Base-by-base conservation (phyloP, 2,113 vertebrate species). In the Trematocara marginatum region DNA sequence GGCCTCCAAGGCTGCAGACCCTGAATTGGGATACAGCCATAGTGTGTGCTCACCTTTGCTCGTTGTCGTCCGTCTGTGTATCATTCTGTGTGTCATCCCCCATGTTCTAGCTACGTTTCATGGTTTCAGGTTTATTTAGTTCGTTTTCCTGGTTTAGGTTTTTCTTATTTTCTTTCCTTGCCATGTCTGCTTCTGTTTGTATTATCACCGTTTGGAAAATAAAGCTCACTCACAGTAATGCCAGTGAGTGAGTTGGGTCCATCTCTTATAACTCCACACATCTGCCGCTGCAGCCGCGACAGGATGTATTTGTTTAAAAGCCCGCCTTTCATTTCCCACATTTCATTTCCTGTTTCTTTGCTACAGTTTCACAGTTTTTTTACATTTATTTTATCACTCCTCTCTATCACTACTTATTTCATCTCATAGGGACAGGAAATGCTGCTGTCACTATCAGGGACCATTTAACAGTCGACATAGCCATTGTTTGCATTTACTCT, bases 391-490 rank as follows among this genome's bases (percentile, higher is more conserved):
- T 80, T 49, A 87, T 80, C 85, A 64, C 31, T 18, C 2, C 80
- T 57, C 91, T 92, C 40, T 7, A 82, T 90, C 79, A 59, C 61
- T 83, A 40, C 38, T 18, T 59, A 35, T 84, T 85, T 78, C 64
- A 61, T 69, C 78, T 84, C 69, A 84, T 80, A 53, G 82, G 82
- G 69, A 83, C 84, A 42, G n/a, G 64, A 69, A 42, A 69, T n/a
- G 31, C 57, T 61, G 35, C 51, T 69, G 82, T 89, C 78, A 80
- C 52, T 56, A 64, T 92, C 89, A 91, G 83, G 87, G 86, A 89
- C 85, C 90, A 92, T 92, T 92, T 90, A 85, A 86, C 84, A 54
- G 59, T 35, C 78, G 82, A 20, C 79, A 56, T 31, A 57, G 74
- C 26, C 61, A 52, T 31, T 78, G 74, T 85, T 89, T 82, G 61